Evolutionary conservation across 2,888 invertebrate genomes (phyloP).

Genomic region (Catocala fraxini): DNA sequence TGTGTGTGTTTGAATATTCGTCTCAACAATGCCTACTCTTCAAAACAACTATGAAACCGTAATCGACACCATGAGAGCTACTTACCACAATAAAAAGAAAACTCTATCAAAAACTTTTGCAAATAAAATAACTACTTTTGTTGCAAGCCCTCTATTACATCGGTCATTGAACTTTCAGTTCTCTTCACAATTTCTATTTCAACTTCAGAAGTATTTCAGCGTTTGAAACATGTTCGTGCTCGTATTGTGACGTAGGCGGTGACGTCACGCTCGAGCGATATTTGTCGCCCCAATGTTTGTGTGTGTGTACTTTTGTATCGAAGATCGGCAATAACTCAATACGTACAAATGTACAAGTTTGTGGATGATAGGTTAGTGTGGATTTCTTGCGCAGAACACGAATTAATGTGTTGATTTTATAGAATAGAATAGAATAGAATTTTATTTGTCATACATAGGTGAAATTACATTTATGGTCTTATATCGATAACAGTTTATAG

Average conservation of each 20-base stretch:
- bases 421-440: no score
- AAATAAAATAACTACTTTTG: background rate
- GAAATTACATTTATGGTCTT: no score
- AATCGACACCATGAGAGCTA: no score
- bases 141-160: background rate
- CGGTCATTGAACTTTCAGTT: background rate
- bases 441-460: no score
- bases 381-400: constrained; percentile 1
- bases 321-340: constrained; percentile 53
- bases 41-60: background rate
- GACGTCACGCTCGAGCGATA: constrained; percentile 29
- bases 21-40: no score
- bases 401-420: no score
- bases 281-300: constrained; percentile 1
- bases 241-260: constrained; percentile 10
- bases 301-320: constrained; percentile 27
- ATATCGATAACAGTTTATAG: no score
- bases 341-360: constrained; percentile 12
- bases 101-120: no score
- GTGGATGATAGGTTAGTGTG: constrained; percentile 16
- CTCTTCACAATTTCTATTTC: background rate
- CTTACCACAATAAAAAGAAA: no score
- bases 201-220: background rate
- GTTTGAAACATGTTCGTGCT: background rate
- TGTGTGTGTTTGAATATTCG: no score